Evolutionary conservation across 2,113 vertebrate species (phyloP), one percentile per base, ranked within the genome.

Genomic region (Gila orcuttii): DNA sequence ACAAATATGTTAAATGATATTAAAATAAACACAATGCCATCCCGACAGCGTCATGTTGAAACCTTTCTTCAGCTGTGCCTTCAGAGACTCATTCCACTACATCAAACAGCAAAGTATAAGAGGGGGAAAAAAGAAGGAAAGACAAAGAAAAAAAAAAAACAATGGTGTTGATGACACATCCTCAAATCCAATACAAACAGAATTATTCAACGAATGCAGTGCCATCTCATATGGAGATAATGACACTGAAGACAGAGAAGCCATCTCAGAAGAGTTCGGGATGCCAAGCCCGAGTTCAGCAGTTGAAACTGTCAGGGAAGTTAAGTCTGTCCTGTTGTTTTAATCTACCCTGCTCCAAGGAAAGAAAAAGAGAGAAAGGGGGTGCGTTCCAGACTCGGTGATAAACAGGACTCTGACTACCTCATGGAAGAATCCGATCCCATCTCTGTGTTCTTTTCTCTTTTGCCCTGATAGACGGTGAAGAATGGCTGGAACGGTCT

Each of bases 131-230:
- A 60, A 45, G 33, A 78, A 91, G 91, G 39, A 79, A 55, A 77
- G 31, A 50, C n/a, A 50, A 13, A 74, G 3, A 52, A 73, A 73
- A n/a, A 28, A 31, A 39, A 94, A 92, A 92, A 92, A 93, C 93
- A 93, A 93, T 90, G 86, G 91, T 93, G 92, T 94, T 92, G 92
- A 90, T 92, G 93, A 92, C 92, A 91, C 91, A 86, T 91, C 89
- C 90, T 91, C 89, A 93, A 94, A 94, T 87, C 87, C 79, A 74
- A 90, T 93, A 94, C 94, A 95, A 95, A 95, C 93, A 93, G 93
- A 95, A 94, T 95, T 94, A 95, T 95, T 95, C 92, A 95, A 90
- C 88, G 91, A 87, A 89, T 90, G 88, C 87, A 91, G 90, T 90
- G 91, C 88, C 93, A 93, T 89, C 87, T 85, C 93, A 92, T 92